A percentile compares a stretch with the other conserved stretches of the same genome.
These are phyloP conservation scores for Cylindroiulus punctatus DNA, from an alignment of 2,888 invertebrate genomes.

Conservation along the genomic window DNA sequence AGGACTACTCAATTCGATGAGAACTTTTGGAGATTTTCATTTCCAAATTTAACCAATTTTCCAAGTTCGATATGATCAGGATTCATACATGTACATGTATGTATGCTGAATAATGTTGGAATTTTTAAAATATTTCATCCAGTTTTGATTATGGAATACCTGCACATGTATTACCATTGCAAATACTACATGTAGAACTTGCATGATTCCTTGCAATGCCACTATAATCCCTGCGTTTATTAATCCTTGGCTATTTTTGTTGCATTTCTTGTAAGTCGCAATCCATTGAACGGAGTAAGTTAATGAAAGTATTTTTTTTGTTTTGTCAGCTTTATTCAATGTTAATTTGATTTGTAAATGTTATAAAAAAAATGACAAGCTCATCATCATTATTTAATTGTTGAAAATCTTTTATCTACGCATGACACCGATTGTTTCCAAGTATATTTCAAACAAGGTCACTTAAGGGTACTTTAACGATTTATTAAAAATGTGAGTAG, in stretches of 20 bases:
- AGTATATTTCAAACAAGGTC: slow-evolving; percentile 10
- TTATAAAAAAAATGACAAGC: not conserved
- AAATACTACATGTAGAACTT: no score
- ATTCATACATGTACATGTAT: no score
- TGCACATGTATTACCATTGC: no score
- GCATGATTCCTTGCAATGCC: not conserved
- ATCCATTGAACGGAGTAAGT: not conserved
- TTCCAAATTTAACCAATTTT: no score
- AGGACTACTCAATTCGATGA: no score
- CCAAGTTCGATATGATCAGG: no score
- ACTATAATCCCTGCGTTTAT: not conserved
- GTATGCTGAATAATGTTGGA: no score
- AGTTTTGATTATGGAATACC: no score
- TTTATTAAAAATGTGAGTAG: slow-evolving; percentile 32
- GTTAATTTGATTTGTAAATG: slow-evolving; percentile 14
- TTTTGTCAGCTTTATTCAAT: not conserved
- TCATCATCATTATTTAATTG: slow-evolving; percentile 32
- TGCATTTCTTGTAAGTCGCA: not conserved
- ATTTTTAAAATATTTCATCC: no score
- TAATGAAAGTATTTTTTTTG: not conserved
- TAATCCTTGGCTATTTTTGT: not conserved
- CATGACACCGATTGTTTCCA: slow-evolving; percentile 4
- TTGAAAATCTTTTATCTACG: slow-evolving; percentile 19
- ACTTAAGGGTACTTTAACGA: slow-evolving; percentile 32
- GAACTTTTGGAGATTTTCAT: no score